phyloP scores from a whole-genome alignment of 2,888 invertebrate species.

The Liopterus haemorrhoidalis region DNA sequence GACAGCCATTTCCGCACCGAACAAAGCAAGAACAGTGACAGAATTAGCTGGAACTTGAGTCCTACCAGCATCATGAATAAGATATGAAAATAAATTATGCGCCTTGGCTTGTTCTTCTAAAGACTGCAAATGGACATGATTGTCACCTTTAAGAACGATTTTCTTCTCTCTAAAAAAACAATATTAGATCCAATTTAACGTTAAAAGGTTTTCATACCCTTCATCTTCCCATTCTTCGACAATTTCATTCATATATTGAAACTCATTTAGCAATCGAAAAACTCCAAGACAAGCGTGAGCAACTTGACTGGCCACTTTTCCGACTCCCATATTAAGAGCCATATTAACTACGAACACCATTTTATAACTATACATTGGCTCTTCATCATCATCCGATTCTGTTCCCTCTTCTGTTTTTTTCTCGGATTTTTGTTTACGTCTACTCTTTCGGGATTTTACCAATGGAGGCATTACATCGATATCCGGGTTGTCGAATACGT shows the following conservation, averaged over 20 bases:
- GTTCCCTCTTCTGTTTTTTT: slow-evolving; percentile 33
- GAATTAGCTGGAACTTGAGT: slow-evolving; percentile 47
- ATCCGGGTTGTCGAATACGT: slow-evolving; percentile 50
- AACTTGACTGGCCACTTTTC: slow-evolving; percentile 55
- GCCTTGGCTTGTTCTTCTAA: slow-evolving; percentile 40
- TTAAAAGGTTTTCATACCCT: slow-evolving; percentile 36
- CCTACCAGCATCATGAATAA: slow-evolving; percentile 43
- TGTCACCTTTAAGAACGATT: slow-evolving; percentile 44
- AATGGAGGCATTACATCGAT: slow-evolving; percentile 31
- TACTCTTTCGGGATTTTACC: slow-evolving; percentile 18
- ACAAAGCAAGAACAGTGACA: slow-evolving; percentile 48
- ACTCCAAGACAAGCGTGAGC: slow-evolving; percentile 57
- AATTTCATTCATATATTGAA: slow-evolving; percentile 42
- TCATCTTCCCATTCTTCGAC: slow-evolving; percentile 51
- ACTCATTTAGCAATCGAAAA: slow-evolving; percentile 48
- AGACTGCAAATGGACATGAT: slow-evolving; percentile 42
- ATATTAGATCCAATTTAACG: too few species aligned
- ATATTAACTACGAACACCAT: slow-evolving; percentile 61
- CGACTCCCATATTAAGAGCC: slow-evolving; percentile 56
- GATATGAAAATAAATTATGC: slow-evolving; percentile 38
- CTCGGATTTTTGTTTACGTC: slow-evolving; percentile 23
- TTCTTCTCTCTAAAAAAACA: slow-evolving; percentile 44
- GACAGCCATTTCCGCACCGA: slow-evolving; percentile 47
- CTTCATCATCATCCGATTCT: slow-evolving; percentile 37
- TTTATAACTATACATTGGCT: slow-evolving; percentile 47